A percentile compares a stretch with the other conserved stretches of the same genome.
These are phyloP conservation scores for Simalia tracyae DNA, from an alignment of 2,797 vertebrate species.

Conservation along the genomic window DNA sequence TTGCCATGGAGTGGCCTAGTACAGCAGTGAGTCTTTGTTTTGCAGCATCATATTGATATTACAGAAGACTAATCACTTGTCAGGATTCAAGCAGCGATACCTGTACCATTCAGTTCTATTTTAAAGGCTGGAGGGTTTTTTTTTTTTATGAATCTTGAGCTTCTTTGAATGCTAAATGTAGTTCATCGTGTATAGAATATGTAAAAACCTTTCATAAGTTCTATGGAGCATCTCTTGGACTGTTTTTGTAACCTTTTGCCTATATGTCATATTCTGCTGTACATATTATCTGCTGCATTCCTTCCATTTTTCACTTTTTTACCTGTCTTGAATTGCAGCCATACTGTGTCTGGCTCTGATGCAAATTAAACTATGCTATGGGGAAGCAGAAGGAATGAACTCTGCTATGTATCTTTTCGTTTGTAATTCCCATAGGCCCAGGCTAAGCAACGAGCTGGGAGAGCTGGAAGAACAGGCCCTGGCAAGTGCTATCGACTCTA, in stretches of 20 bases:
- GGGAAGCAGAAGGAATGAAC: neutral
- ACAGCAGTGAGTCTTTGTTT: neutral
- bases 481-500: constrained; percentile 95
- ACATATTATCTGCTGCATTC: no score
- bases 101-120: neutral
- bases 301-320: neutral
- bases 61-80: neutral
- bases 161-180: neutral
- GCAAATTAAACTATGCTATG: neutral
- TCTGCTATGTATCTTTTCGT: neutral
- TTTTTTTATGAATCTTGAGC: neutral
- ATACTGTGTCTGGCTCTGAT: neutral
- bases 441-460: constrained; percentile 94
- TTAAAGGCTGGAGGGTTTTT: neutral
- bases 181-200: neutral
- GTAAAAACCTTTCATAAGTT: neutral
- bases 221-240: neutral
- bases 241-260: neutral
- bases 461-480: constrained; percentile 93
- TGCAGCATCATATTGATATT: neutral
- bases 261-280: neutral
- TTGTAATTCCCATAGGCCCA: constrained; percentile 80
- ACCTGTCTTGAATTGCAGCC: neutral
- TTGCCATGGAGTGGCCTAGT: neutral
- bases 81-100: neutral